Percentiles rank a stretch among this genome's conserved stretches.
Conservation (phyloP, 2,888 invertebrate genomes). For the Caenorhabditis zanzibari region DNA sequence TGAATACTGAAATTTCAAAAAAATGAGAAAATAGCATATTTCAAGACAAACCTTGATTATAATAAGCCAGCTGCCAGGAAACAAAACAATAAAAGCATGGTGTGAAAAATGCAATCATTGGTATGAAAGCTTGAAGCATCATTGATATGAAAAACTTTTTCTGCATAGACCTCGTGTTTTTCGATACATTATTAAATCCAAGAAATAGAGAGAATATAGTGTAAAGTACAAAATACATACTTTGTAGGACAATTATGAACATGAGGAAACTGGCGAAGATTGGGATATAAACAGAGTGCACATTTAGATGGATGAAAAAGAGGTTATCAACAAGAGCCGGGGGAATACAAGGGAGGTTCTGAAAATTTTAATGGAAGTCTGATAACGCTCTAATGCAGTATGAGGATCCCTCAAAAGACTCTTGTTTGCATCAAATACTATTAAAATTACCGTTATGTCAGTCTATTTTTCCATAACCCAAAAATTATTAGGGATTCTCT, state of each 20-base stretch:
- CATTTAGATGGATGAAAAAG: not conserved
- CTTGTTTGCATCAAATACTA: no score
- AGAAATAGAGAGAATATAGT: conserved; percentile 15
- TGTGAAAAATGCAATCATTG: not conserved
- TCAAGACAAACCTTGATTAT: conserved; percentile 11
- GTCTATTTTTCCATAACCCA: no score
- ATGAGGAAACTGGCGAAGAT: not conserved
- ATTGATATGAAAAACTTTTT: conserved; percentile 27
- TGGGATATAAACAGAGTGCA: not conserved
- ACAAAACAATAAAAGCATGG: not conserved
- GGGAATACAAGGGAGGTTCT: not conserved
- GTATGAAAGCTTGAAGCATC: conserved; percentile 13
- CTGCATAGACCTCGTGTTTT: conserved; percentile 5
- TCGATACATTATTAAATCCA: not conserved
- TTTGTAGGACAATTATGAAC: not conserved
- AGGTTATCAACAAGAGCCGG: not conserved
- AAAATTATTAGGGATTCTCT: no score
- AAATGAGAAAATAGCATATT: not conserved
- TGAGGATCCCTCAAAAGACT: no score
- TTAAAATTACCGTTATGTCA: no score
- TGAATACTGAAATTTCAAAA: conserved; percentile 17
- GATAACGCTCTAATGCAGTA: no score
- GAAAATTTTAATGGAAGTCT: no score
- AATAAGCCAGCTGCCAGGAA: not conserved
- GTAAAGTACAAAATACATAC: conserved; percentile 21